Evolutionary conservation across 2,888 invertebrate genomes (phyloP).

Genomic region (Hirtodrosophila duncani): DNA sequence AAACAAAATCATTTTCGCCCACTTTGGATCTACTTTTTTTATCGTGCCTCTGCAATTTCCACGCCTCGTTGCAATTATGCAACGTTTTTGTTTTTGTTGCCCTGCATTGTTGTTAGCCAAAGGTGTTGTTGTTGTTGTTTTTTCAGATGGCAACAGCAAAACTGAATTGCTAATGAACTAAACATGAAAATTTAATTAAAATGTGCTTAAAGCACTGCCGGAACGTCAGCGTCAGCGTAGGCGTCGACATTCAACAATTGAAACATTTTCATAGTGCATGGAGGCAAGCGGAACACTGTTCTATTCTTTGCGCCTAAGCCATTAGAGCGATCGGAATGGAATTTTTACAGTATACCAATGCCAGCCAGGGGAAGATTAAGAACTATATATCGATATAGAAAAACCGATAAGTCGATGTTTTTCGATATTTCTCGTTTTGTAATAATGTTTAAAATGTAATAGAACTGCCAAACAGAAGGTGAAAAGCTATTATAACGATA

Average conservation of each 20-base stretch:
- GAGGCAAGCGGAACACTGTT: no score
- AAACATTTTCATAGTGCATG: background rate
- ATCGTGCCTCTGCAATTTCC: slow-evolving; percentile 29
- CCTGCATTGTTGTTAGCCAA: slow-evolving; percentile 17
- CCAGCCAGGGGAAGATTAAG: no score
- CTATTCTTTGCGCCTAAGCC: no score
- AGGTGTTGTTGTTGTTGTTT: slow-evolving; percentile 9
- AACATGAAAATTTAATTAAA: slow-evolving; percentile 61
- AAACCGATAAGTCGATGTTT: no score
- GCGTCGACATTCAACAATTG: slow-evolving; percentile 32
- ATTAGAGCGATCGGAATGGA: no score
- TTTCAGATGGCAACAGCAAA: slow-evolving; percentile 35
- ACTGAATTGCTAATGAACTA: slow-evolving; percentile 66
- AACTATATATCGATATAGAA: no score
- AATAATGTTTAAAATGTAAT: no score
- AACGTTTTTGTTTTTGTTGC: slow-evolving; percentile 42
- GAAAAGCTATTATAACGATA: no score
- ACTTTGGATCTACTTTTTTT: slow-evolving; percentile 20
- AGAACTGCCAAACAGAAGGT: no score
- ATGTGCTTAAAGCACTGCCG: slow-evolving; percentile 39
- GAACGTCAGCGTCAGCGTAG: slow-evolving; percentile 4
- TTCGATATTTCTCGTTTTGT: no score
- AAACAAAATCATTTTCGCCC: slow-evolving; percentile 34
- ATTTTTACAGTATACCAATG: no score
- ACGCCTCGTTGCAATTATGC: slow-evolving; percentile 53